Conservation (phyloP, 2,888 invertebrate species). For the Macrophya alboannulata region DNA sequence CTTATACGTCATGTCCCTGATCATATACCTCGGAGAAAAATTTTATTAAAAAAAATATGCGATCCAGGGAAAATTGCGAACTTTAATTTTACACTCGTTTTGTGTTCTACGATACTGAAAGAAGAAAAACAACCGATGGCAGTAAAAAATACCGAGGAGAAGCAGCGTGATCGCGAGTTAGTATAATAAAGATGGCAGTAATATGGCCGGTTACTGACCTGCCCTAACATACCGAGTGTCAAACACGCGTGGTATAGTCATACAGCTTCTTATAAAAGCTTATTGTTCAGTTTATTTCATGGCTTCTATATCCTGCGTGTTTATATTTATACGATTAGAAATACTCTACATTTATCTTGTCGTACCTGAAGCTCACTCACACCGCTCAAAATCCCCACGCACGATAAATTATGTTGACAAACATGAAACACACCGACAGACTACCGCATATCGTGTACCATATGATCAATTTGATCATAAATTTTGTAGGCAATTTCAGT, state of each 20-base stretch:
- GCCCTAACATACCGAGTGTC: constrained; percentile 59
- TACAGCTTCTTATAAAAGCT: neutral
- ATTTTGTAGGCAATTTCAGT: neutral
- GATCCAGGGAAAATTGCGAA: too few species aligned
- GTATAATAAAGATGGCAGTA: constrained; percentile 50
- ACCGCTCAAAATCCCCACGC: neutral
- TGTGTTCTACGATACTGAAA: too few species aligned
- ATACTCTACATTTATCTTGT: neutral
- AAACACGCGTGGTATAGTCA: neutral
- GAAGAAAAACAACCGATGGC: too few species aligned
- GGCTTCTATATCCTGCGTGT: neutral
- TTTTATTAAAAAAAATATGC: neutral
- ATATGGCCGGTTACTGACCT: constrained; percentile 66
- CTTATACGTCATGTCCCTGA: neutral
- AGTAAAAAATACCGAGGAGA: neutral
- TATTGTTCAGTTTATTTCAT: neutral
- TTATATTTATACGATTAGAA: neutral
- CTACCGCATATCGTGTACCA: too few species aligned
- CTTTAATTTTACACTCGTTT: too few species aligned
- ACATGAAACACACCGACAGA: too few species aligned
- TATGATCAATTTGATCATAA: too few species aligned
- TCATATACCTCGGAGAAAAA: neutral
- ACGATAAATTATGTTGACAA: neutral
- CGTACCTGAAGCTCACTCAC: neutral
- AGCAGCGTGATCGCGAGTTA: neutral